Evolutionary conservation across 1,140 invertebrate genomes (phyloP), one percentile per base, ranked within the genome.

Genomic region (Drosophila pseudoobscura): DNA sequence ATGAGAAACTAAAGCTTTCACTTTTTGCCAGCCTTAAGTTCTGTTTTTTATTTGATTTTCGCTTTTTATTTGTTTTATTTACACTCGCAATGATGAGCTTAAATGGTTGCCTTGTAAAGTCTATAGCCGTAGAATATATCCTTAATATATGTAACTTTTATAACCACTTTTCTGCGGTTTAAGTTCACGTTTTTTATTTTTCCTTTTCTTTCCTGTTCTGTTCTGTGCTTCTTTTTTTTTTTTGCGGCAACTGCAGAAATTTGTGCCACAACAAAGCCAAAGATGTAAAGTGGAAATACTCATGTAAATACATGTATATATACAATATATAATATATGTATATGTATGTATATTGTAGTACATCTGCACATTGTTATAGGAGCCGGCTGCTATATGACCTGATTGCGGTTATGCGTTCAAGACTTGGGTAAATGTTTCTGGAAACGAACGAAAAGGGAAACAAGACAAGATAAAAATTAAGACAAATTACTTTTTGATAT

Each of bases 1-100:
- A 6, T 31, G 11, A 41, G 54, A 69, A 66, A 68, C 47, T 39
- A 70, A 66, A 58, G 64, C 52, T 70, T 70, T 69, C 53, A 73
- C 57, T 63, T 72, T 73, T 72, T 53, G 45, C 26, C 35, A 50
- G 49, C 46, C 64, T n/a, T n/a, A 22, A 13, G 22, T 43, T 4
- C 31, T 17, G 17, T 69, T 45, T 44, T 49, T 69, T 56, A 49
- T 47, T 71, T 31, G 41, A 43, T 70, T 31, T 9, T 50, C 24
- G 24, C 3, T 26, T 29, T 29, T 51, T 70, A 58, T 44, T 29
- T 26, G 22, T 39, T 26, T 26, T 55, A 20, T 44, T 74, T 51
- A 35, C 53, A 47, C 15, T 70, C 46, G 17, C 53, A 57, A 65
- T 73, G 31, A 74, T 74, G 54, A 15, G 57, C 55, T 64, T 52